Evolutionary conservation across 2,113 vertebrate genomes (phyloP), one percentile per base, ranked within the genome.

Genomic region (Mystacornis crossleyi): DNA sequence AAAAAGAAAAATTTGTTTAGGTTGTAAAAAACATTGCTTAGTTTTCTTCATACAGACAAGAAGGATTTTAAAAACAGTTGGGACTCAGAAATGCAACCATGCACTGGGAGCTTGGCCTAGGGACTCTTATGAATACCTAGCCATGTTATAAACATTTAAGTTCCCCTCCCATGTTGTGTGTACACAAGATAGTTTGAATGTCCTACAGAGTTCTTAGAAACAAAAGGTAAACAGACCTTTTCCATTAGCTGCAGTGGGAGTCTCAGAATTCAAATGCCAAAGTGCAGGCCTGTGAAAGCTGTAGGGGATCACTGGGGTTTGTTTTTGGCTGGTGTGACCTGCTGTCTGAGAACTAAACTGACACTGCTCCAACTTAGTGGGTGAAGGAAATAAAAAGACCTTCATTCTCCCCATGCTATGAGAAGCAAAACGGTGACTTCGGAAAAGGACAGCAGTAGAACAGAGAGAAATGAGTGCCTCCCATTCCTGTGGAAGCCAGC

Each of bases 371-470:
- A 54, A 45, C 19, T 65, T 43, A 26, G 31, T 5, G 1, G 23
- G 28, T 8, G 10, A 74, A 66, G 33, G n/a, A 58, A 86, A 81
- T 71, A 64, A 81, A 72, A 82, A 81, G 12, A 42, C 29, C 31
- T 74, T 62, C 13, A 62, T 89, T 77, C 9, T 90, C 21, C 16
- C 10, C 1, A 2, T 18, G 29, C n/a, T 18, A 25, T 0, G 0
- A 57, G 50, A 61, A 70, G 25, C 9, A 58, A 90, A 83, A 11
- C 14, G 16, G 28, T 78, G 42, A 14, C 6, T 77, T 72, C 51
- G 24, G 19, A 75, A 71, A 64, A 5, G 8, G 26, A 34, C 8
- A 75, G 34, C 1, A 1, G 9, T 12, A 31, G 28, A 79, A 19
- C 9, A 11, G 48, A 43, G 40, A 55, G 87, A 77, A 84, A 33